A percentile compares a stretch with the other conserved stretches of the same genome.
Conservation (phyloP, 2,113 vertebrate genomes). For the Eretmochelys imbricata region DNA sequence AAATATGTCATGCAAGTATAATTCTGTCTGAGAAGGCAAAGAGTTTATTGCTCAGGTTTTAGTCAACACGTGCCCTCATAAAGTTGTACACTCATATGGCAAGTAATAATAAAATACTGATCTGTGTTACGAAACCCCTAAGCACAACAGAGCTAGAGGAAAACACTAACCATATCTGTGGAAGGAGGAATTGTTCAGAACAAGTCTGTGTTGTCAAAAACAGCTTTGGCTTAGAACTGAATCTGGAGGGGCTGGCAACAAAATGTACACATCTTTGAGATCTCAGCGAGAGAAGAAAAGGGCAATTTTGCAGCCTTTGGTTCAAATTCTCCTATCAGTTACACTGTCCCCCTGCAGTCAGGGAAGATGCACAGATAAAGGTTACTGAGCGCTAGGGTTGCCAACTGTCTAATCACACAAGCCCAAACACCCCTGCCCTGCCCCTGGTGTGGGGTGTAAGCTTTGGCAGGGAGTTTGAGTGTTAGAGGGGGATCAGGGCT, state of each 20-base stretch:
- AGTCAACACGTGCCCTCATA: constrained; percentile 67
- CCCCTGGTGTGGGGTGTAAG: no score
- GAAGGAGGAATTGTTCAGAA: constrained; percentile 11
- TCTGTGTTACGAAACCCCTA: constrained; percentile 30
- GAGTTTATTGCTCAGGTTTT: constrained; percentile 64
- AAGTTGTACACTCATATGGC: constrained; percentile 64
- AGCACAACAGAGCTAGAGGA: constrained; percentile 11
- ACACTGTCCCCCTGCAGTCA: rapidly evolving
- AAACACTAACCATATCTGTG: constrained; percentile 32
- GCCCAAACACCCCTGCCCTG: no score
- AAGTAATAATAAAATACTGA: constrained; percentile 63
- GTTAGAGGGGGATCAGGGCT: no score
- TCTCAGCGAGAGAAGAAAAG: background rate
- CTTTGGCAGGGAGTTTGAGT: no score
- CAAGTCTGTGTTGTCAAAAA: background rate
- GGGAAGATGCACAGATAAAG: background rate
- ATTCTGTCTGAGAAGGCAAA: constrained; percentile 62
- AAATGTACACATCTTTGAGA: background rate
- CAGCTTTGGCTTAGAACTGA: background rate
- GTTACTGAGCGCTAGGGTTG: background rate
- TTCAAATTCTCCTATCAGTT: background rate
- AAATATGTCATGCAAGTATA: constrained; percentile 64
- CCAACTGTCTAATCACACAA: no score
- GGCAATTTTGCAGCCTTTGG: background rate
- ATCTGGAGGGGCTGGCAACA: background rate